These are phyloP conservation scores for Panthera uncia DNA, from an alignment of 2,113 vertebrate genomes.

Conservation along the genomic window DNA sequence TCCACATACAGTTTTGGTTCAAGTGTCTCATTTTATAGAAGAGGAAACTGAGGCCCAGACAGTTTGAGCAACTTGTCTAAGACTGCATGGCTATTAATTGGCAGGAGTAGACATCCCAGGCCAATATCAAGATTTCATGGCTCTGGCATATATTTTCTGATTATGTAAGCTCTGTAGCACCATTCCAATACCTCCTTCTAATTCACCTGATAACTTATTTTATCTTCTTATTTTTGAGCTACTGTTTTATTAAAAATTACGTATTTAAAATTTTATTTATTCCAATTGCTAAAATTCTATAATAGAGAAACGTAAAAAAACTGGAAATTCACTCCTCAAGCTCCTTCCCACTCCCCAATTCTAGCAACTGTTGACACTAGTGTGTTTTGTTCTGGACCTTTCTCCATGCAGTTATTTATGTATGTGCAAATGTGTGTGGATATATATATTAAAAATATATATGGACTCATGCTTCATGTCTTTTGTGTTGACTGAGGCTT, in stretches of 20 bases:
- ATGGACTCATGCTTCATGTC: background rate
- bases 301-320: background rate
- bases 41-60: background rate
- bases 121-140: background rate
- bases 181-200: background rate
- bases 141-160: background rate
- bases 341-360: no score
- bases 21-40: background rate
- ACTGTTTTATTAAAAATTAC: background rate
- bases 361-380: background rate
- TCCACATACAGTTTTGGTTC: background rate
- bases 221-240: constrained; percentile 1
- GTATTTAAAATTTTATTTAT: background rate
- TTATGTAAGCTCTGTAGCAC: background rate
- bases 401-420: background rate
- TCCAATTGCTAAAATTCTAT: background rate
- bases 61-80: background rate
- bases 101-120: background rate
- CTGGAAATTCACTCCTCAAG: background rate
- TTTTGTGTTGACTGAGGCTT: background rate
- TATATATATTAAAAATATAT: background rate
- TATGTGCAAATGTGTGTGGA: background rate
- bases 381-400: background rate
- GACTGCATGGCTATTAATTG: background rate
- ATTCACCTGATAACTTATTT: background rate